Evolutionary conservation across 2,888 invertebrate genomes (phyloP).

Genomic region (Sarcophaga caerulescens): DNA sequence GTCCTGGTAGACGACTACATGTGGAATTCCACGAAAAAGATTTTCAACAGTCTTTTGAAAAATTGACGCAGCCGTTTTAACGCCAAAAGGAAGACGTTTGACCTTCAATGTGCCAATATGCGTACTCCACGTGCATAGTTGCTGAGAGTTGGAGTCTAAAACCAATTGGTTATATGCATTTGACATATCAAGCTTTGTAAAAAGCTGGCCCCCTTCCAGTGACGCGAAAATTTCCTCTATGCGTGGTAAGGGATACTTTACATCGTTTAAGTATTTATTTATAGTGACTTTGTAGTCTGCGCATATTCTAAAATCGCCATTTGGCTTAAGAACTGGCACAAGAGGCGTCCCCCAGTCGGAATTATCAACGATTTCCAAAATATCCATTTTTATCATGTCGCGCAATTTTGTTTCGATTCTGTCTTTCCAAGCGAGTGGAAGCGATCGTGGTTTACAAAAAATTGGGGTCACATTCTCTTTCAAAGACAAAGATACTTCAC

Average conservation of each 20-base stretch:
- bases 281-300: constrained; percentile 40
- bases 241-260: constrained; percentile 39
- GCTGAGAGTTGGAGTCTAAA: constrained; percentile 40
- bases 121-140: constrained; percentile 45
- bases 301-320: constrained; percentile 40
- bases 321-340: constrained; percentile 46
- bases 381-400: constrained; percentile 37
- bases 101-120: constrained; percentile 51
- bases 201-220: constrained; percentile 34
- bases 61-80: constrained; percentile 25
- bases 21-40: constrained; percentile 41
- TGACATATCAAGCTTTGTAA: constrained; percentile 35
- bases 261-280: constrained; percentile 33
- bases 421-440: constrained; percentile 49
- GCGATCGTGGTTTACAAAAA: constrained; percentile 43
- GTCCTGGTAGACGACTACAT: constrained; percentile 41
- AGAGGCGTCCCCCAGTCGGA: constrained; percentile 36
- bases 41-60: constrained; percentile 38
- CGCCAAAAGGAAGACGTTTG: constrained; percentile 22
- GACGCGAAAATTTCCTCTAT: constrained; percentile 39
- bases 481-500: too few relatives aligned
- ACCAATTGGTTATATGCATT: constrained; percentile 46
- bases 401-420: constrained; percentile 52
- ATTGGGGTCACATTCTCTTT: constrained; percentile 27
- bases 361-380: constrained; percentile 47